Conservation (phyloP, 2,797 vertebrate genomes). For the Melanogrammus aeglefinus region DNA sequence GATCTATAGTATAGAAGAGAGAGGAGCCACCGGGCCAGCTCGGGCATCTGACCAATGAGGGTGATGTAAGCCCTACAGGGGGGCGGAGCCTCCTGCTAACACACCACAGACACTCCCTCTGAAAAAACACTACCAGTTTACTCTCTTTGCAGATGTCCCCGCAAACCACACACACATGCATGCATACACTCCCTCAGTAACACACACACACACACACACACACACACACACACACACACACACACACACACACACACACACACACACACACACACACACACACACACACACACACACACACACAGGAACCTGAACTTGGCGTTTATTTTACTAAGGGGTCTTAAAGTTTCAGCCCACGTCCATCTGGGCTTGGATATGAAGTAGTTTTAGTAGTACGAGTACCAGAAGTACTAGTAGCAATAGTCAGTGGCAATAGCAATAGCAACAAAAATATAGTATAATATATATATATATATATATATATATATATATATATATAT, state of each 20-base stretch:
- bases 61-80: slow-evolving; percentile 52
- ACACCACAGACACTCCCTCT: slow-evolving; percentile 57
- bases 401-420: not conserved
- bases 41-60: slow-evolving; percentile 33
- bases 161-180: slow-evolving; percentile 50
- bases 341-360: not conserved
- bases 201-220: not conserved
- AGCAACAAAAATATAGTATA: too few relatives aligned
- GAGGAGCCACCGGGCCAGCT: not conserved
- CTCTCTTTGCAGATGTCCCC: slow-evolving; percentile 56
- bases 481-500: too few relatives aligned
- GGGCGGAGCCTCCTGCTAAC: slow-evolving; percentile 32
- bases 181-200: slow-evolving; percentile 31
- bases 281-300: slow-evolving; percentile 11
- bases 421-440: not conserved
- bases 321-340: slow-evolving; percentile 3
- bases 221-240: slow-evolving; percentile 28
- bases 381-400: not conserved
- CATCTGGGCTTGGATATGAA: not conserved
- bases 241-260: slow-evolving; percentile 27
- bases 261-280: slow-evolving; percentile 37
- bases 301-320: not conserved
- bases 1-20: not conserved
- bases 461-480: too few relatives aligned
- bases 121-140: slow-evolving; percentile 58